Base-by-base conservation (phyloP, 2,797 vertebrate species). In the Microchirus variegatus region DNA sequence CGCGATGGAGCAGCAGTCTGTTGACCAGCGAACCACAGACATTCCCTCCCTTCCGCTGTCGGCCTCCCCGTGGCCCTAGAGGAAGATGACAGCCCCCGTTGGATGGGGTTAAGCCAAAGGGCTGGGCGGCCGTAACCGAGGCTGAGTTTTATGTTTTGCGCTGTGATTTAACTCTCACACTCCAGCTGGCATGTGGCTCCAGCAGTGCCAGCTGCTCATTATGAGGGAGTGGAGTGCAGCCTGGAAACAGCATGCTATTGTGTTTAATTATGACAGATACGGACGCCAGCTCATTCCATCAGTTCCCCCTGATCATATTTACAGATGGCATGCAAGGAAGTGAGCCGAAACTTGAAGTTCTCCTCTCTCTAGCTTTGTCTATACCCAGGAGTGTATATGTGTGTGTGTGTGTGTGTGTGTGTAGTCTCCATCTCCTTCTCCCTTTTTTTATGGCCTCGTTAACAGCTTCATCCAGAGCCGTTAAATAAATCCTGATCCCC, bases 221-320 rank as follows among this genome's bases (percentile, higher is more conserved):
- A 77, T 47, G 67, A 78, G 48, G 54, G 70, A 83, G 65, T 3
- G 14, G 37, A 71, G 69, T 37, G 52, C 59, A 71, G 70, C 67
- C 55, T 46, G 75, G 53, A 52, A 82, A 58, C 53, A 16, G 63
- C 73, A 66, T 35, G 48, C 72, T 65, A 36, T 78, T 67, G 72
- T 74, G 72, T 78, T 83, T 84, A 88, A 88, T 88, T 81, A 79
- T 87, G 82, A 89, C 49, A 58, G 74, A 88, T 86, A 56, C 56
- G 36, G 66, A 79, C 42, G 62, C 63, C 14, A 26, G 18, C 48
- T 66, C 56, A 35, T 57, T 68, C 55, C 53, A 79, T 73, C 65
- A 78, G 60, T 54, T 61, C 56, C 40, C 53, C 42, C 60, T 45
- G 51, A 70, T 73, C 5, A 31, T 70, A 52, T 48, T 12, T 49